phyloP scores from a whole-genome alignment of 2,888 invertebrate species.

The Acleris laterana region DNA sequence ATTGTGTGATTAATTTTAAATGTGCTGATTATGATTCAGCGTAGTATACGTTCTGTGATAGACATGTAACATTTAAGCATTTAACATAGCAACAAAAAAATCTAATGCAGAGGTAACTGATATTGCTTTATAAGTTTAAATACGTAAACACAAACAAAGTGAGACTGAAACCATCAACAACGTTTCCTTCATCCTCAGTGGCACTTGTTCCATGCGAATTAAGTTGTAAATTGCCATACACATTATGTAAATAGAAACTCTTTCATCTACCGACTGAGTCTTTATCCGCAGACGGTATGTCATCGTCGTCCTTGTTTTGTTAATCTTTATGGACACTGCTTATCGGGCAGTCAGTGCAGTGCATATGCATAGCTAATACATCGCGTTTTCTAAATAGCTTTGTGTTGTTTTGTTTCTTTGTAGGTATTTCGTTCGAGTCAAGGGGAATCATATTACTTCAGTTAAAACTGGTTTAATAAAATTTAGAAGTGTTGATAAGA shows the following conservation, averaged over 20 bases:
- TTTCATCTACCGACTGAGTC: conserved; percentile 2
- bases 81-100: no score
- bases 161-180: no score
- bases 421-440: conserved; percentile 9
- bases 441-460: conserved; percentile 3
- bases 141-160: no score
- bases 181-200: not conserved
- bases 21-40: no score
- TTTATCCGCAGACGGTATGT: conserved; percentile 15
- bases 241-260: conserved; percentile 10
- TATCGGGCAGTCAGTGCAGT: conserved; percentile 35
- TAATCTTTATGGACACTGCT: conserved; percentile 30
- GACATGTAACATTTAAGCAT: not conserved
- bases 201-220: not conserved
- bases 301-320: conserved; percentile 30
- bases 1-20: no score
- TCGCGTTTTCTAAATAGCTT: conserved; percentile 23
- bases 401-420: conserved; percentile 9
- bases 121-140: no score
- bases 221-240: not conserved
- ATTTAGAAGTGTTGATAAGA: no score
- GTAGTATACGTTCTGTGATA: not conserved
- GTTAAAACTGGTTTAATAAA: no score
- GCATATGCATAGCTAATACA: conserved; percentile 23
- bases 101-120: no score